phyloP scores from a whole-genome alignment of 2,113 vertebrate genomes.

The Silurus meridionalis region DNA sequence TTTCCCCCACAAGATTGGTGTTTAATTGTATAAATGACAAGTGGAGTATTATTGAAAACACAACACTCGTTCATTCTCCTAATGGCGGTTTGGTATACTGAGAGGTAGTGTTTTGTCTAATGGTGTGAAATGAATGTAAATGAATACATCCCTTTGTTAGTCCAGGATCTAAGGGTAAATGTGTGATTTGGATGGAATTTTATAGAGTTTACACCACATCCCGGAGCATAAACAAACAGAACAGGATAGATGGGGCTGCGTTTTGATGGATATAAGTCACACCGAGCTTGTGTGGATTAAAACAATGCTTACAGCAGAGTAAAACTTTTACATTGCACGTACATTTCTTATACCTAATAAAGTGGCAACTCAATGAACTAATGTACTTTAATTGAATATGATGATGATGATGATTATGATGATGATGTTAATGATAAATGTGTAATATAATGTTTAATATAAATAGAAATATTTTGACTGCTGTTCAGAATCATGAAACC shows the following conservation, averaged over 20 bases:
- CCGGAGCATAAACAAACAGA: constrained; percentile 19
- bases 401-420: neutral
- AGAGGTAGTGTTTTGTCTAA: neutral
- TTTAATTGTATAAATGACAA: neutral
- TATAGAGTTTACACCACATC: neutral
- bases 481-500: no score
- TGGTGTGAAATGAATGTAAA: constrained; percentile 15
- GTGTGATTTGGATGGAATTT: neutral
- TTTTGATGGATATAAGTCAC: constrained; percentile 17
- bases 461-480: no score
- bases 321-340: neutral
- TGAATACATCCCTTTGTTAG: neutral
- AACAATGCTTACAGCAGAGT: neutral
- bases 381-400: neutral
- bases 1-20: neutral
- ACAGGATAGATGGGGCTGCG: neutral
- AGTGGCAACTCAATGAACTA: neutral
- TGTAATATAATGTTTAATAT: no score
- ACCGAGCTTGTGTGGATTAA: neutral
- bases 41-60: neutral
- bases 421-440: neutral
- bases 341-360: neutral
- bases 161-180: neutral
- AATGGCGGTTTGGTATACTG: neutral
- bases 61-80: neutral